These are phyloP conservation scores for Sanderia malayensis DNA, from an alignment of 30 jellyfish, hydroid and myxozoan genomes.

Conservation along the genomic window DNA sequence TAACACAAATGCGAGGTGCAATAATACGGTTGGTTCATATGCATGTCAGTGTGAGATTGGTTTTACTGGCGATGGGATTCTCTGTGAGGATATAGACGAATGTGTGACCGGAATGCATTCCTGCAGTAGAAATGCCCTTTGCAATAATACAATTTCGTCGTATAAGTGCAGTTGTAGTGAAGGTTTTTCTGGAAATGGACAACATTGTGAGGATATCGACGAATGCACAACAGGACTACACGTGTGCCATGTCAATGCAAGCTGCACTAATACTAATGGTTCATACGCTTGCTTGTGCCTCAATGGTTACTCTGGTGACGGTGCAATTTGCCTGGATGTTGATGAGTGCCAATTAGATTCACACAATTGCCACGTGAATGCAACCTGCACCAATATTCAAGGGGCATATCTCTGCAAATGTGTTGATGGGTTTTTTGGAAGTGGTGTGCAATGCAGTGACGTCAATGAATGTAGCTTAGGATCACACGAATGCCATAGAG, in stretches of 20 bases:
- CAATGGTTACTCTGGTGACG: conserved; percentile 34
- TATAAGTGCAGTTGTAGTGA: conserved; percentile 28
- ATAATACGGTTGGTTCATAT: conserved; percentile 33
- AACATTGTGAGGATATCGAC: conserved; percentile 34
- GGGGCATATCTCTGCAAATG: conserved; percentile 54
- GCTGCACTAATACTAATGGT: conserved; percentile 11
- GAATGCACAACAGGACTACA: conserved; percentile 49
- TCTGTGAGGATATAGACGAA: conserved; percentile 6
- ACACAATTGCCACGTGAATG: conserved; percentile 22
- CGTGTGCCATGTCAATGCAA: conserved; percentile 36
- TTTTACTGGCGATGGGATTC: conserved; percentile 36
- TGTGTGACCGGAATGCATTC: background rate
- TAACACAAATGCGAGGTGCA: conserved; percentile 31
- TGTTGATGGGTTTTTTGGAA: conserved; percentile 55
- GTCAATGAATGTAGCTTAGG: conserved; percentile 42
- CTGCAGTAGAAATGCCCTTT: conserved; percentile 51
- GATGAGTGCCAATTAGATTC: conserved; percentile 6
- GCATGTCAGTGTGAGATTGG: conserved; percentile 35
- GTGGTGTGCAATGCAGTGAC: conserved; percentile 62
- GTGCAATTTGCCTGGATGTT: conserved; percentile 27
- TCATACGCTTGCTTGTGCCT: conserved; percentile 27
- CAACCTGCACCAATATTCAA: conserved; percentile 18
- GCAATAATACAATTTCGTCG: conserved; percentile 38
- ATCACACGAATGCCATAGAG: conserved; percentile 27
- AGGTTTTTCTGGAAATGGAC: conserved; percentile 55